A percentile compares a stretch with the other conserved stretches of the same genome.
phyloP scores from a whole-genome alignment of 2,797 vertebrate genomes.

The Muscicapa comitata region DNA sequence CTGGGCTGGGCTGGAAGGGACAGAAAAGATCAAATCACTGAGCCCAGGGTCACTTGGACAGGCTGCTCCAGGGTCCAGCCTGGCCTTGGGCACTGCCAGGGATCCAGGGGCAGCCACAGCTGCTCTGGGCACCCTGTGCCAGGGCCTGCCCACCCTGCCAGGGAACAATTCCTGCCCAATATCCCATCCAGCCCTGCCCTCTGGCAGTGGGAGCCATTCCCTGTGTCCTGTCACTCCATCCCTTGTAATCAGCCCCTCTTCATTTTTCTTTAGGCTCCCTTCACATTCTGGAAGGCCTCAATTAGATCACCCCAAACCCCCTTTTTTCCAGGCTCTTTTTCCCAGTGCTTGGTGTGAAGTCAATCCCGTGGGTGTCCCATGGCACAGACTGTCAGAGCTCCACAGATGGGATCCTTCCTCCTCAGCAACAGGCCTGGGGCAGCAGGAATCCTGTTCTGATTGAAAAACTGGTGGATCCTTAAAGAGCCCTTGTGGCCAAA shows the following conservation, averaged over 20 bases:
- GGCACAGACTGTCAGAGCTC: background rate
- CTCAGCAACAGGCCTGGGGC: background rate
- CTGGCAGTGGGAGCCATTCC: fast-evolving
- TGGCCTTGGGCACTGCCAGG: background rate
- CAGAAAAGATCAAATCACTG: too few species aligned
- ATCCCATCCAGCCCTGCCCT: fast-evolving
- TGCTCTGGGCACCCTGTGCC: background rate
- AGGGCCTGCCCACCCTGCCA: fast-evolving
- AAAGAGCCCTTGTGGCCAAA: background rate
- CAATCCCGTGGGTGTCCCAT: fast-evolving
- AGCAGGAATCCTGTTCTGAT: background rate
- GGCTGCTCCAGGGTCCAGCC: background rate
- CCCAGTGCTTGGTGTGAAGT: fast-evolving
- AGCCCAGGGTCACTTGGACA: too few species aligned
- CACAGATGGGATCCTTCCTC: background rate
- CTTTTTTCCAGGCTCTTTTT: background rate
- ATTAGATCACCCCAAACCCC: background rate
- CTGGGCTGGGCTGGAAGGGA: background rate
- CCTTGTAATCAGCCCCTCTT: background rate
- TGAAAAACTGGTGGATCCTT: background rate
- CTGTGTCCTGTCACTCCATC: background rate
- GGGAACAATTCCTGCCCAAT: background rate
- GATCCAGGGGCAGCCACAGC: background rate
- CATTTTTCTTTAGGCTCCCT: background rate
- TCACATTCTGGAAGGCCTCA: background rate